Evolutionary conservation across 2,113 vertebrate species (phyloP), one percentile per base, ranked within the genome.

Genomic region (Proterorhinus semilunaris): DNA sequence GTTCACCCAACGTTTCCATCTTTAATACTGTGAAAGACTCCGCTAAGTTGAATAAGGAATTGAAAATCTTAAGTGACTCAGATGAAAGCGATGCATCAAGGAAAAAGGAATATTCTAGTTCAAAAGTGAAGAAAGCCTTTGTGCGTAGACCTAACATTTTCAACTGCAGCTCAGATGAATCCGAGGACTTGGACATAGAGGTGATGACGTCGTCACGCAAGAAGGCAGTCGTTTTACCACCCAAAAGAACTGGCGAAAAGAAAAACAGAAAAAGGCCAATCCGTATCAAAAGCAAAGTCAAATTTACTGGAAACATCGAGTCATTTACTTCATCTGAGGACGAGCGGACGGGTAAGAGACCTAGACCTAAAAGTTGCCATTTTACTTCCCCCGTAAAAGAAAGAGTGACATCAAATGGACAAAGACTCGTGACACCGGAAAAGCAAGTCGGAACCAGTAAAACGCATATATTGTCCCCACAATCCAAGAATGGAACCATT

Each of bases 251-350:
- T 11, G 58, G 27, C 66, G 27, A 48, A 55, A 58, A 9, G 54
- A 13, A 1, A 44, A 65, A 42, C 65, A 83, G 54, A 71, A 80
- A 67, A 8, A 75, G 72, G 54, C 78, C 21, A 10, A 42, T 52
- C 17, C 71, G 51, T 74, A 64, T 10, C 1, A 54, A n/a, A 62
- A 7, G 47, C 65, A 62, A 57, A 69, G 45, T 62, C 17, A 84
- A 68, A 68, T 68, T 72, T 74, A 92, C 90, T n/a, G 92, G 93
- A 52, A 65, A 80, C 71, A 92, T 93, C 63, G 91, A 92, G 58
- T 85, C 85, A 8, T 94, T 92, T 85, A 92, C 93, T 17, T 96
- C 94, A 5, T 95, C 94, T 78, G 96, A 95, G 49, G 95, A 97
- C 10, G 86, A 92, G 52, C 47, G 55, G 62, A 70, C 72, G 48